Evolutionary conservation across 2,797 vertebrate species (phyloP), one percentile per base, ranked within the genome.

Genomic region (Pygocentrus nattereri): DNA sequence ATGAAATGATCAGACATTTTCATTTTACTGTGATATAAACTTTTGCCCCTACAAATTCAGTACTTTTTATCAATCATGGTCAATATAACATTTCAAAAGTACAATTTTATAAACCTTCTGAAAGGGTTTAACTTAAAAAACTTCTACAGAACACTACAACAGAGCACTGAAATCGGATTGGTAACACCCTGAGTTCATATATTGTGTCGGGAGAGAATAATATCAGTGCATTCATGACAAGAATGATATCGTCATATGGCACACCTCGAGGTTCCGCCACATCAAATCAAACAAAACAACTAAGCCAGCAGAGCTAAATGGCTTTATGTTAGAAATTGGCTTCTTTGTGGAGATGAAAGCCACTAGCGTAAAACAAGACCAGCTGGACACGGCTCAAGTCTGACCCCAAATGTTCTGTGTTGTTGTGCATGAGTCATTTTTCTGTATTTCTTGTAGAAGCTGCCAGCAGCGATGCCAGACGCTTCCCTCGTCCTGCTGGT

Each of bases 371-470:
- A 49, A 70, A 70, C 5, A 8, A 49, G 23, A 70, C 44, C 67
- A 70, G 23, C 21, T 49, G 44, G 41, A 49, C 67, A 49, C 23
- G 41, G 13, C n/a, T 70, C 23, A 34, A 8, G n/a, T 70, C 41
- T 70, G 41, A 4, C 41, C 23, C n/a, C 27, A n/a, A 47, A 67
- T 12, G 34, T 38, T 68, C 21, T 68, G 19, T 50, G 68, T 30
- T 71, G 44, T 70, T 21, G n/a, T 68, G 47, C 67, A 49, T 30
- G 38, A 71, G 12, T 30, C 41, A 69, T 68, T 68, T 44, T 68
- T 41, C 65, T 68, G 38, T 44, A n/a, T 47, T 47, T 25, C 67
- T 69, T 16, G n/a, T 49, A 25, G 67, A 47, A 69, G 23, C 67
- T 49, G 38, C 38, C 67, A 23, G 67, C 38, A 47, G 67, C 23